phyloP scores from a whole-genome alignment of 2,113 vertebrate genomes.

The Mobula hypostoma region DNA sequence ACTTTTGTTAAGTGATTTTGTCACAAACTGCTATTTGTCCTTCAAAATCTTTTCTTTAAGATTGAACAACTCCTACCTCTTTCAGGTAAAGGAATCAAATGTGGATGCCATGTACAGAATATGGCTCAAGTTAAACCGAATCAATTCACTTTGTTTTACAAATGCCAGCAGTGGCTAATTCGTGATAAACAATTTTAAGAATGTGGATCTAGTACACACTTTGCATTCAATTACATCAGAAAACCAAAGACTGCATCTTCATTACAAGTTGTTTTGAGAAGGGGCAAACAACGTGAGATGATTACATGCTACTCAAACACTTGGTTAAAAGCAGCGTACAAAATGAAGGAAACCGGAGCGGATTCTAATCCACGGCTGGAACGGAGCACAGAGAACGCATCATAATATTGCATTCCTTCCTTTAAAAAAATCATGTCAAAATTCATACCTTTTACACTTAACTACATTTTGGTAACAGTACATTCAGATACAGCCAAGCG shows the following conservation, averaged over 20 bases:
- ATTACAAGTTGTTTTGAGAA: constrained; percentile 21
- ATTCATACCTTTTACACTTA: constrained; percentile 35
- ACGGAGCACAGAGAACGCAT: constrained; percentile 23
- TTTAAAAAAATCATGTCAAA: constrained; percentile 26
- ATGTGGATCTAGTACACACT: neutral
- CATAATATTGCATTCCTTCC: constrained; percentile 33
- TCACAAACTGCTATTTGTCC: neutral
- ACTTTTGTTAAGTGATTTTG: neutral
- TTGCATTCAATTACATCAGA: constrained; percentile 9
- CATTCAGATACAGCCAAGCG: constrained; percentile 37
- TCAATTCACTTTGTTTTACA: neutral
- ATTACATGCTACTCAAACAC: constrained; percentile 27
- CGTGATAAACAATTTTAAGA: neutral
- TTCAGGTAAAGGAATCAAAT: neutral
- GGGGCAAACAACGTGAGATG: neutral
- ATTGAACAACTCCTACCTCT: neutral
- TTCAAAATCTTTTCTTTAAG: neutral
- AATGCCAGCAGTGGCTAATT: neutral
- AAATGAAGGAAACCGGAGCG: neutral
- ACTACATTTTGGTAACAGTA: constrained; percentile 36
- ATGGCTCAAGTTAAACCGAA: neutral
- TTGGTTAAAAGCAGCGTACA: constrained; percentile 15
- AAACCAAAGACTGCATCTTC: constrained; percentile 11
- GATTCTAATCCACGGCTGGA: constrained; percentile 1
- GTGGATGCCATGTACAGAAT: neutral